Base-by-base conservation (phyloP, 2,888 invertebrate species). In the Hofmannophila pseudospretella region DNA sequence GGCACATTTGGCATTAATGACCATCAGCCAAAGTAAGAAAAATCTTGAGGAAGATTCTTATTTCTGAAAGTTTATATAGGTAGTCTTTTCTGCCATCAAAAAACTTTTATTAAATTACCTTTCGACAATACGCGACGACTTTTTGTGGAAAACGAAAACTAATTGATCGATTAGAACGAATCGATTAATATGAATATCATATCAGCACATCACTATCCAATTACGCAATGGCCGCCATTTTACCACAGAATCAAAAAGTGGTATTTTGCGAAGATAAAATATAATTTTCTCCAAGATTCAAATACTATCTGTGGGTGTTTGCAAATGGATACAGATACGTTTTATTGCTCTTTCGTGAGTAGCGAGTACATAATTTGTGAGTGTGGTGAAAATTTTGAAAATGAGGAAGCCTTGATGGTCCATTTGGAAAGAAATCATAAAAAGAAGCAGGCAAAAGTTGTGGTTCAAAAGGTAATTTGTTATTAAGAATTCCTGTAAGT, bases 321-420 rank as follows among this genome's bases (percentile, higher is more conserved):
- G 45, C 44, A 45, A 45, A 45, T 37, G 38, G 42, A 44, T 39
- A 61, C 60, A 33, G 63, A 68, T 45, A 69, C 61, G 60, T 68
- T 70, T 55, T 71, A 65, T 49, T 72, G 71, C 55, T 70, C 76
- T 13, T 74, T 75, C 48, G 77, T 78, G 42, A 74, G 74, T 56
- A 70, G 71, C 42, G 71, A 78, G 42, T 78, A 76, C 59, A 75
- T 77, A 63, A 75, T 78, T 73, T 76, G 77, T 71, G 74, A 77
- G 43, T 79, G 78, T 27, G 78, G 77, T 0, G 70, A 75, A 45
- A 75, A 68, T 10, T 78, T 77, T 57, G 67, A 74, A 0, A 63
- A 66, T 0, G 76, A 77, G 35, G 71, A 74, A 10, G 64, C 57
- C 2, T 41, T 79, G 34, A 67, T 58, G 39, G 41, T 34, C 0